phyloP scores from a whole-genome alignment of 2,113 vertebrate genomes.

The Xenopus borealis region DNA sequence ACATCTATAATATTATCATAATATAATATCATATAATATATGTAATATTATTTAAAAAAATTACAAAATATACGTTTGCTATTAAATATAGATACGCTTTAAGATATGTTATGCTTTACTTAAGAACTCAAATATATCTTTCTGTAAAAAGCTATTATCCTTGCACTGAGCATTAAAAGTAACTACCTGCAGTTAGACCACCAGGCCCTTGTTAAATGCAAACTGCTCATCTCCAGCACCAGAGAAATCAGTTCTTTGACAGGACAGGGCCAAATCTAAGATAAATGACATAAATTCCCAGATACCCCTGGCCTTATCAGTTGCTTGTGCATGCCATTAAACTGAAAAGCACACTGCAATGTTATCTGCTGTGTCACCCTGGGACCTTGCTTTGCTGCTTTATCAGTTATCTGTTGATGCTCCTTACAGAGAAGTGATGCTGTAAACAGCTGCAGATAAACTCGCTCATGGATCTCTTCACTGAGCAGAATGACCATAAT shows the following conservation, averaged over 20 bases:
- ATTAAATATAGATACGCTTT: too few relatives aligned
- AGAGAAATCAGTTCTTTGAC: constrained; percentile 34
- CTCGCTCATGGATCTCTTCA: constrained; percentile 16
- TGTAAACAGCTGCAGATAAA: constrained; percentile 20
- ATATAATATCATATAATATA: too few relatives aligned
- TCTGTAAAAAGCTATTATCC: too few relatives aligned
- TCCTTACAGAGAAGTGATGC: constrained; percentile 6
- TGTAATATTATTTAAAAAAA: too few relatives aligned
- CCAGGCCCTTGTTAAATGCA: constrained; percentile 30
- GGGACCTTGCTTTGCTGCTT: not conserved
- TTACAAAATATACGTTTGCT: too few relatives aligned
- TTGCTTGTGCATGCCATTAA: constrained; percentile 36
- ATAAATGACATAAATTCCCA: constrained; percentile 41
- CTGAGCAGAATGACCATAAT: not conserved
- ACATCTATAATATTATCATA: too few relatives aligned
- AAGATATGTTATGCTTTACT: too few relatives aligned
- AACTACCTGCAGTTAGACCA: constrained; percentile 33
- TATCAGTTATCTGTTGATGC: constrained; percentile 29
- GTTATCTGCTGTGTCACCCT: constrained; percentile 17
- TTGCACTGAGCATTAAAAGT: constrained; percentile 25
- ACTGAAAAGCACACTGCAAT: constrained; percentile 19
- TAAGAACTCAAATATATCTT: too few relatives aligned
- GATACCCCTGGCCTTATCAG: constrained; percentile 33
- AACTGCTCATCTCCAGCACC: constrained; percentile 13
- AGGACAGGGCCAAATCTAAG: constrained; percentile 26